Evolutionary conservation across 2,113 vertebrate species (phyloP).

Genomic region (Isurus oxyrinchus): DNA sequence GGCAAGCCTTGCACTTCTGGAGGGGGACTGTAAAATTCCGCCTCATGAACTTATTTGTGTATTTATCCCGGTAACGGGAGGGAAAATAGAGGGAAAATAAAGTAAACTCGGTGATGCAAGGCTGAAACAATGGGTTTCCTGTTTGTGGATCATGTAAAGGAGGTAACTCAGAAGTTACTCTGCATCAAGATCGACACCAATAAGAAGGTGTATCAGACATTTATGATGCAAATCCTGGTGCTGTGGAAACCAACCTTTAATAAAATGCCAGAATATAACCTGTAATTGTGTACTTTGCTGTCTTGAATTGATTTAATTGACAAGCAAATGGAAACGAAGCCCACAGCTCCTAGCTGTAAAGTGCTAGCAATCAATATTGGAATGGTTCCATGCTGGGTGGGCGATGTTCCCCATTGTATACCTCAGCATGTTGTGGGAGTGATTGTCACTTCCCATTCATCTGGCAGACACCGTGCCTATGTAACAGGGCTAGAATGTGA

Average conservation of each 20-base stretch:
- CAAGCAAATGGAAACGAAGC: neutral
- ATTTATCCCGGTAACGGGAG: neutral
- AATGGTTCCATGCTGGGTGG: neutral
- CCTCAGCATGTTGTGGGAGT: neutral
- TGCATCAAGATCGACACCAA: neutral
- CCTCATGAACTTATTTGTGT: neutral
- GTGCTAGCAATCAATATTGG: neutral
- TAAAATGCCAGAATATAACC: neutral
- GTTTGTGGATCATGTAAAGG: neutral
- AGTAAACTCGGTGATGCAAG: no score
- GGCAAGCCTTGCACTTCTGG: no score
- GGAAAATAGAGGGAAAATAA: no score
- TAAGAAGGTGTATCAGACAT: neutral
- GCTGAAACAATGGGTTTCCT: neutral
- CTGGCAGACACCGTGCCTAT: neutral
- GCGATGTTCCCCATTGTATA: neutral
- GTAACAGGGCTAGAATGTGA: neutral
- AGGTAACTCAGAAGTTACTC: neutral
- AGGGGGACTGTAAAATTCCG: no score
- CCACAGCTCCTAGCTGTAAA: neutral
- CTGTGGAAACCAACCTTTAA: neutral
- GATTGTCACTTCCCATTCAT: constrained; percentile 1
- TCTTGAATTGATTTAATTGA: neutral
- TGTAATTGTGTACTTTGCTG: neutral
- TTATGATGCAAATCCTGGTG: neutral